phyloP scores from a whole-genome alignment of 1,140 invertebrate genomes.

The Sitobion miscanthi region DNA sequence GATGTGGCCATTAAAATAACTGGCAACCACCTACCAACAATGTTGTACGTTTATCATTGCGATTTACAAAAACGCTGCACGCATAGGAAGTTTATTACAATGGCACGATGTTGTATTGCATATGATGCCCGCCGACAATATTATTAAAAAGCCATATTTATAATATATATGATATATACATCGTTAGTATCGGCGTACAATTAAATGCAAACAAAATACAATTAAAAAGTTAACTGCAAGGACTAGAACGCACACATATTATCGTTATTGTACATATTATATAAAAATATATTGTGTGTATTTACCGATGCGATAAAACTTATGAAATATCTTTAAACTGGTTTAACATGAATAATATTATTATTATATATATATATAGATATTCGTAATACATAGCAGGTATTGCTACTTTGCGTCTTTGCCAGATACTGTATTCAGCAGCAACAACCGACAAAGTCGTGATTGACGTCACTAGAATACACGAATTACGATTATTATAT shows the following conservation, averaged over 20 bases:
- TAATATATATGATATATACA: not conserved
- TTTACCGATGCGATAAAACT: not conserved
- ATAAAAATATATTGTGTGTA: not conserved
- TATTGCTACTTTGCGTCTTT: not conserved
- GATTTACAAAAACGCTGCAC: not conserved
- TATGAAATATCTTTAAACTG: slow-evolving; percentile 13
- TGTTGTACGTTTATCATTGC: not conserved
- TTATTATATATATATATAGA: not conserved
- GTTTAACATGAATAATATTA: not conserved
- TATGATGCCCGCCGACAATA: not conserved
- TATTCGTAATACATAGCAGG: not conserved
- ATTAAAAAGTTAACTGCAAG: not conserved
- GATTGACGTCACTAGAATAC: slow-evolving; percentile 5
- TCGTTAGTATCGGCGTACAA: not conserved
- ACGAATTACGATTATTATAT: not conserved
- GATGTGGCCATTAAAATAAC: not conserved
- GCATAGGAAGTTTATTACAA: not conserved
- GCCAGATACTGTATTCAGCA: not conserved
- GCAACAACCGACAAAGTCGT: not conserved
- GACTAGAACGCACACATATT: not conserved
- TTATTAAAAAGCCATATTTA: not conserved
- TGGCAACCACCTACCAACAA: not conserved
- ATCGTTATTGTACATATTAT: not conserved
- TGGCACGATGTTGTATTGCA: not conserved
- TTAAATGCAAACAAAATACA: not conserved